Conservation (phyloP, 2,888 invertebrate genomes). For the Thera britannica region DNA sequence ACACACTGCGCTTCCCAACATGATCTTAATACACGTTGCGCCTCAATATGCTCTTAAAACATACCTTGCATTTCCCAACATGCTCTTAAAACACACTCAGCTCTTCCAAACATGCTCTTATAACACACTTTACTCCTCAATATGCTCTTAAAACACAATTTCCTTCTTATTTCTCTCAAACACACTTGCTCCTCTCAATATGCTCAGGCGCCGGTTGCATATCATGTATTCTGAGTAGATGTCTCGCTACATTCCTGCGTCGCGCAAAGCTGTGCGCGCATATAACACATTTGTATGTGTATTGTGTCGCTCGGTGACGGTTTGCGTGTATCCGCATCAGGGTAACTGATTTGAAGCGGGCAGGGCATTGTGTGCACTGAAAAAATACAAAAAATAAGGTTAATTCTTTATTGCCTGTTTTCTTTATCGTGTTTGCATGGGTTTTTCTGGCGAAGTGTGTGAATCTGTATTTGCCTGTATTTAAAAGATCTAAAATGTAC, state of each 20-base stretch:
- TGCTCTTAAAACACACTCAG: too few species aligned
- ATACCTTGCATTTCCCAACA: too few species aligned
- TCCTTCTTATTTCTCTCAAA: neutral
- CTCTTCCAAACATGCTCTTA: too few species aligned
- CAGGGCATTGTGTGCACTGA: constrained; percentile 70
- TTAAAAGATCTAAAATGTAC: too few species aligned
- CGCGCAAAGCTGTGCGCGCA: constrained; percentile 66
- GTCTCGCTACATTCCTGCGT: constrained; percentile 68
- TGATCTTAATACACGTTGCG: too few species aligned
- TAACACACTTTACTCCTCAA: too few species aligned
- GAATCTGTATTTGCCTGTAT: too few species aligned
- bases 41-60: too few species aligned
- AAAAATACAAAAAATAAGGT: constrained; percentile 22
- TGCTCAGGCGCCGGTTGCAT: constrained; percentile 53
- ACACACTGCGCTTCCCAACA: too few species aligned
- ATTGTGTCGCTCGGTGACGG: constrained; percentile 63
- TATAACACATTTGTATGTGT: constrained; percentile 60
- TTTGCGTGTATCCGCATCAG: constrained; percentile 71
- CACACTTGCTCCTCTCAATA: constrained; percentile 55
- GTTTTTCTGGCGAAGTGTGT: too few species aligned
- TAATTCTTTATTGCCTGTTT: neutral
- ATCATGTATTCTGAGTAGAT: constrained; percentile 64
- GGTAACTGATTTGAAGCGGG: constrained; percentile 69
- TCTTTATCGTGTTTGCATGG: too few species aligned
- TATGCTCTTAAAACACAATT: too few species aligned